phyloP scores from a whole-genome alignment of 2,797 vertebrate genomes.

The Peromyscus eremicus region DNA sequence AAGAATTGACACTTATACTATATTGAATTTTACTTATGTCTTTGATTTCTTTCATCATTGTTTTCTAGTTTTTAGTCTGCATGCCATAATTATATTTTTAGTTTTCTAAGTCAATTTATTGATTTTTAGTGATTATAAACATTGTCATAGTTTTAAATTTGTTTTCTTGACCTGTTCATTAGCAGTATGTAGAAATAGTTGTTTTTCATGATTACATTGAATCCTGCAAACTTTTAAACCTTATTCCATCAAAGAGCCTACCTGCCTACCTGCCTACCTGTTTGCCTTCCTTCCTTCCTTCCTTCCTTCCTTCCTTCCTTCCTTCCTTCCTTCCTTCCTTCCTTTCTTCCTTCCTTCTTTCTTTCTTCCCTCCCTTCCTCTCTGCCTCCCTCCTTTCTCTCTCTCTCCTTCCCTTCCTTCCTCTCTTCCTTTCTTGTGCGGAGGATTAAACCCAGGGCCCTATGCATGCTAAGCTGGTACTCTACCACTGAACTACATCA shows the following conservation, averaged over 20 bases:
- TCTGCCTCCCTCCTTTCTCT: neutral
- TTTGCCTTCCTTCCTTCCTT: neutral
- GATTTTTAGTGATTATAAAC: constrained; percentile 22
- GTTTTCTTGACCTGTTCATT: constrained; percentile 25
- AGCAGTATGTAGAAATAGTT: neutral
- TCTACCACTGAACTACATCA: neutral
- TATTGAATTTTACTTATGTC: neutral
- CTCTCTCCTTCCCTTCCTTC: too few species aligned
- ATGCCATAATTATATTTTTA: neutral
- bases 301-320: neutral
- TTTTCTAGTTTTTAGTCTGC: constrained; percentile 22
- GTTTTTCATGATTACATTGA: constrained; percentile 22
- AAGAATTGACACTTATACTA: constrained; percentile 28
- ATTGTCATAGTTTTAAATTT: neutral
- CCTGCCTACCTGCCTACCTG: neutral
- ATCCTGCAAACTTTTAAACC: neutral
- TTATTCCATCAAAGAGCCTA: neutral
- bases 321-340: neutral
- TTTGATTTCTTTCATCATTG: constrained; percentile 31
- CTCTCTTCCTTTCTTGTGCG: neutral
- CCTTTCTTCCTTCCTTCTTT: neutral
- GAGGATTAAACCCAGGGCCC: neutral
- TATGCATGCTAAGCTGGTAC: neutral
- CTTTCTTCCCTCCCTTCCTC: neutral
- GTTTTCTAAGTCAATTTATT: neutral